Evolutionary conservation across 2,888 invertebrate species (phyloP).

Genomic region (Palloptera scutellata): DNA sequence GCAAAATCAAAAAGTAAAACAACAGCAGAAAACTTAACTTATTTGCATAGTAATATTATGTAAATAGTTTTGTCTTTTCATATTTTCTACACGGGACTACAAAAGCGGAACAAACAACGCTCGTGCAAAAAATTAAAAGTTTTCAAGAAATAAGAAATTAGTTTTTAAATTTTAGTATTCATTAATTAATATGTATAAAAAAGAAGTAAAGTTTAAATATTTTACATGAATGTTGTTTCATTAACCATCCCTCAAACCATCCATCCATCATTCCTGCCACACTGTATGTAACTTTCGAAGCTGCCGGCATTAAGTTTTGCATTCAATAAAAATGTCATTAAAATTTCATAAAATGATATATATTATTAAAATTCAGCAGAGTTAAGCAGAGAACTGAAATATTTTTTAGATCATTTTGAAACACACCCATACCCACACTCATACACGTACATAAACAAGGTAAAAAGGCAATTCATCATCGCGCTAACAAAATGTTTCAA

Average conservation of each 20-base stretch:
- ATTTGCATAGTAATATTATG: conserved; percentile 9
- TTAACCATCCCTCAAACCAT: neutral
- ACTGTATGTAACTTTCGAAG: neutral
- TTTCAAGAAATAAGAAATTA: too few relatives aligned
- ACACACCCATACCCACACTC: neutral
- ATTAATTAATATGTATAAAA: too few relatives aligned
- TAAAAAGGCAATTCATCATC: neutral
- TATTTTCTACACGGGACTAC: too few relatives aligned
- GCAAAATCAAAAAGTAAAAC: neutral
- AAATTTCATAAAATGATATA: neutral
- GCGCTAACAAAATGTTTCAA: conserved; percentile 17
- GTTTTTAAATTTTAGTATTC: too few relatives aligned
- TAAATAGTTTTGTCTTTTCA: neutral
- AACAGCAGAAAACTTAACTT: conserved; percentile 2
- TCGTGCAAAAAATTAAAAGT: too few relatives aligned
- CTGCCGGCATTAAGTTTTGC: conserved; percentile 7
- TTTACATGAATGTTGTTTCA: neutral
- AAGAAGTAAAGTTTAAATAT: too few relatives aligned
- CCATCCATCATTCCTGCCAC: conserved; percentile 2
- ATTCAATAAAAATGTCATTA: conserved; percentile 18
- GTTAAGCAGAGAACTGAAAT: neutral
- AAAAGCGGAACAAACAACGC: too few relatives aligned
- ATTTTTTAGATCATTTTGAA: conserved; percentile 1
- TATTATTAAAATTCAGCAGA: neutral
- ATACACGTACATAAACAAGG: neutral